These are phyloP conservation scores for Erythrocebus patas DNA, from an alignment of 2,113 vertebrate species.

Conservation along the genomic window DNA sequence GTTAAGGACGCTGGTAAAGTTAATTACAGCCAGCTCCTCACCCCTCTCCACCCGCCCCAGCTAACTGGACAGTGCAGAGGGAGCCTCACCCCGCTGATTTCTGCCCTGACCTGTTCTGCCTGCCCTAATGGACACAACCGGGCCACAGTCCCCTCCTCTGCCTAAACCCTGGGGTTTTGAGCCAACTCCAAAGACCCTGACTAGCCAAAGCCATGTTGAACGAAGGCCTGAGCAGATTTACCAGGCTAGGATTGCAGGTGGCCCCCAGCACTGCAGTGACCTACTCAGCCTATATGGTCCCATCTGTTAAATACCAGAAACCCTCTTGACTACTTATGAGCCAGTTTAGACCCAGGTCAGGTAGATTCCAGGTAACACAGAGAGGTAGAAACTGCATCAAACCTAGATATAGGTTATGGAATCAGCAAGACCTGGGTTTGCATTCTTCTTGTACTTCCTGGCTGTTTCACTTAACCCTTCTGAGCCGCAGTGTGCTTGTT, in stretches of 20 bases:
- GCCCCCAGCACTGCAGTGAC: background rate
- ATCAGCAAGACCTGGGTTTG: background rate
- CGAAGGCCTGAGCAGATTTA: background rate
- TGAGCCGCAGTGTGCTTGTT: background rate
- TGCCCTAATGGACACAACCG: slow-evolving; percentile 8
- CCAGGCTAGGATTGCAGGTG: background rate
- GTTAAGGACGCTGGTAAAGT: slow-evolving; percentile 70
- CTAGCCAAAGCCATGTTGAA: background rate
- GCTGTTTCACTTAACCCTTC: background rate
- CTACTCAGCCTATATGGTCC: background rate
- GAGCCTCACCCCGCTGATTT: slow-evolving; percentile 54
- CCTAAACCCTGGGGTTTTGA: background rate
- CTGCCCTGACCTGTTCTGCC: slow-evolving; percentile 58
- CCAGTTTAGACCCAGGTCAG: background rate
- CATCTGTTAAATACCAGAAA: background rate
- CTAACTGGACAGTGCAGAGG: slow-evolving; percentile 71
- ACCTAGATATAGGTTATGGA: background rate
- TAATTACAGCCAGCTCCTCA: slow-evolving; percentile 66
- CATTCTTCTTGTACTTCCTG: background rate
- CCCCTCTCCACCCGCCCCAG: background rate
- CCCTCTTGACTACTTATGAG: background rate
- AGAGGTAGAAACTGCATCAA: background rate
- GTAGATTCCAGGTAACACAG: background rate
- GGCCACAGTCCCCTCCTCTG: slow-evolving; percentile 30
- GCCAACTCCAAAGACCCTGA: background rate